phyloP scores from a whole-genome alignment of 1,140 invertebrate species.

The Chironomus striatipennis region DNA sequence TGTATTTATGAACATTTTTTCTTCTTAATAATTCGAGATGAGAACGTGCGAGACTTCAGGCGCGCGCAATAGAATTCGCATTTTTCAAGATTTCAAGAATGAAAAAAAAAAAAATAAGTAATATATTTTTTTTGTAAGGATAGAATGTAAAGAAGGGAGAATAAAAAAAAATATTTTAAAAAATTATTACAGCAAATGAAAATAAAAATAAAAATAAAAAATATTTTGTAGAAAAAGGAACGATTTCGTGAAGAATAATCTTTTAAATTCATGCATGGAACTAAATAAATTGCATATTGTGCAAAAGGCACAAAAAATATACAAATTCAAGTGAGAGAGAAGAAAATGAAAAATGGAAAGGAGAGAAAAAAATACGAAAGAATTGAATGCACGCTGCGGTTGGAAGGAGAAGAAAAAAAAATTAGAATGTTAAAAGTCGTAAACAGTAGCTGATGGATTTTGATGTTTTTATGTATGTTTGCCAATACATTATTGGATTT shows the following conservation, averaged over 20 bases:
- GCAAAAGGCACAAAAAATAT: neutral
- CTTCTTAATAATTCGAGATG: neutral
- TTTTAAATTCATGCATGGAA: neutral
- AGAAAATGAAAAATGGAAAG: neutral
- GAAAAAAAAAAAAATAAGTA: neutral
- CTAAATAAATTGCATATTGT: too few relatives aligned
- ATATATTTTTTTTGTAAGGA: neutral
- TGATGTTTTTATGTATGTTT: neutral
- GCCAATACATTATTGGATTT: too few relatives aligned
- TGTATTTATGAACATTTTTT: too few relatives aligned
- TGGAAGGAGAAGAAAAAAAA: neutral
- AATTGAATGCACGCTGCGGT: constrained; percentile 3
- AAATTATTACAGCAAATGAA: neutral
- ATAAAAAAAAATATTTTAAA: neutral
- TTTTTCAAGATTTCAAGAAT: neutral
- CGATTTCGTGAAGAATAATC: neutral
- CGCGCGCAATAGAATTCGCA: neutral
- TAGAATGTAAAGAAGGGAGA: neutral
- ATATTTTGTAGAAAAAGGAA: neutral
- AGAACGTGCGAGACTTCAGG: neutral
- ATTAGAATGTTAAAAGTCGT: neutral
- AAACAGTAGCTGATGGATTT: constrained; percentile 17
- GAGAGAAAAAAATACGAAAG: neutral
- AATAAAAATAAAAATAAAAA: neutral
- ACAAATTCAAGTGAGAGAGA: too few relatives aligned